A percentile compares a stretch with the other conserved stretches of the same genome.
Evolutionary conservation across 2,113 vertebrate species (phyloP).

Genomic region (Bubo bubo): DNA sequence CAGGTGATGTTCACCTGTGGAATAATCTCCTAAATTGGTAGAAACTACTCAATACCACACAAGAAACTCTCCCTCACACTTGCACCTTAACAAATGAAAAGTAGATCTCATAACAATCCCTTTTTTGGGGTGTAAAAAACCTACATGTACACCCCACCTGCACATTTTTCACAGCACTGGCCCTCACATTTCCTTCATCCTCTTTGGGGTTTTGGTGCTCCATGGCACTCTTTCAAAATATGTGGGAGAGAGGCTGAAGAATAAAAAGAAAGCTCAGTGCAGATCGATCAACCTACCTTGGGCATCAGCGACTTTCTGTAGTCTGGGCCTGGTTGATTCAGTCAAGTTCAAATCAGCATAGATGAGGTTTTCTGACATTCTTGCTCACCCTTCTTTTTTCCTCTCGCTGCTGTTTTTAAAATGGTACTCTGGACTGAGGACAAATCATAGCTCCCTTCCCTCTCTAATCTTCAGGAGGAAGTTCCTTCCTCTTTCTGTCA

Average conservation of each 20-base stretch:
- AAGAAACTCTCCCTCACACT: background rate
- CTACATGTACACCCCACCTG: too few relatives aligned
- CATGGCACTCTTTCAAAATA: too few relatives aligned
- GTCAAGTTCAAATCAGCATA: background rate
- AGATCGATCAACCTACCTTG: background rate
- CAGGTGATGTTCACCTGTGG: background rate
- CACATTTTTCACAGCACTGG: background rate
- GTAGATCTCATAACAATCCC: background rate
- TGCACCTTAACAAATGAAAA: background rate
- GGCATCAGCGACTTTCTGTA: background rate
- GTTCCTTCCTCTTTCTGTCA: background rate
- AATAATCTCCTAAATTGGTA: background rate
- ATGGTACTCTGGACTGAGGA: background rate
- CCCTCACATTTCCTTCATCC: accelerated
- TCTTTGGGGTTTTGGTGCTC: background rate
- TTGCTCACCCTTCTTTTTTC: background rate
- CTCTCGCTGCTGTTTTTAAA: background rate
- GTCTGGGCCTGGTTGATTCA: background rate
- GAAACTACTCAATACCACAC: background rate
- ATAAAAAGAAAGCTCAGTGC: background rate
- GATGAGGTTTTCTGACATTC: background rate
- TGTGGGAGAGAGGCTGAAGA: background rate
- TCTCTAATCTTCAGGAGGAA: background rate
- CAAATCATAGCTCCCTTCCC: background rate
- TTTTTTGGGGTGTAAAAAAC: background rate